Base-by-base conservation (phyloP, 1,140 invertebrate genomes). In the Papilio dardanus region DNA sequence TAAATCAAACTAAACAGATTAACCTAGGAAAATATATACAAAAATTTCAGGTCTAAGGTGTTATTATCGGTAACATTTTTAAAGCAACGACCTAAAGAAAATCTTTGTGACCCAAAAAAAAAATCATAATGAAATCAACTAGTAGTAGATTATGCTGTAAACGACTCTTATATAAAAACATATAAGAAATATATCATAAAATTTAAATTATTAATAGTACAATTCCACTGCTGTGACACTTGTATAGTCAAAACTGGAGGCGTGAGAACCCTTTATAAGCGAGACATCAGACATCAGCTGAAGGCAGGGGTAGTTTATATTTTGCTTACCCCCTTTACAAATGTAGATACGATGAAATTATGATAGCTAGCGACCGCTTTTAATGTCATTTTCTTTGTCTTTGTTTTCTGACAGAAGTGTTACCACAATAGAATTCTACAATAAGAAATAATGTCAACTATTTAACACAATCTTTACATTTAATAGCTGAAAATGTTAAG, bases 41-140 rank as follows among this genome's bases (percentile, higher is more conserved):
- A 50, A 31, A 78, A 42, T 19, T 69, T 67, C 58, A 74, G 74
- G 66, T 77, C 54, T 75, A 62, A 62, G 37, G 24, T 73, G 31
- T 73, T 54, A n/a, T 42, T 79, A 78, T 81, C 78, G 89, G 89
- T 90, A 91, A 90, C 82, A 81, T 86, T 73, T 85, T 89, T 83
- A 81, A 83, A 80, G 84, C 77, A 77, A 69, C 82, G 62, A 81
- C 71, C 78, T 65, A 28, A 62, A 21, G 68, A 81, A 81, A 81
- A 78, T 85, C 80, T 54, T 54, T 62, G 54, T 62, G 54, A 82
- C 80, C 76, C 82, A 76, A 81, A 81, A 58, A 24, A 14, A 65
- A n/a, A n/a, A n/a, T n/a, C n/a, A n/a, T 84, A 82, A 54, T 76
- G 40, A 81, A 66, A 84, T 81, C 82, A 88, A 80, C 82, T 87